Conservation (phyloP, 1,140 invertebrate genomes). For the Panagrolaimus sp. region DNA sequence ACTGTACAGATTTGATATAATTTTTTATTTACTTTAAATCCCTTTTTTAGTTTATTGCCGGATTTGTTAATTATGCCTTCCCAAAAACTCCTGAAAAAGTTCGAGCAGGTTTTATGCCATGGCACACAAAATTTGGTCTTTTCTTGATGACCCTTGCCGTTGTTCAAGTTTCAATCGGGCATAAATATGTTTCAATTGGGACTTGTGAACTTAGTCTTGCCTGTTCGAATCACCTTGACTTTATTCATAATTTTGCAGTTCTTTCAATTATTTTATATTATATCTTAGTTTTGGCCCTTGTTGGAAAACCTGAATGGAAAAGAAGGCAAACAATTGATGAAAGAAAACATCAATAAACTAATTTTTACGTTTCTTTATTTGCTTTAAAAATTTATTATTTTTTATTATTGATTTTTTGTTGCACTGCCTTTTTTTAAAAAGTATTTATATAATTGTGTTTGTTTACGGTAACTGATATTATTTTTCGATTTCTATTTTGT, state of each 20-base stretch:
- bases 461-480: not conserved
- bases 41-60: constrained; percentile 14
- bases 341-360: constrained; percentile 7
- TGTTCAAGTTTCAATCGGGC: constrained; percentile 8
- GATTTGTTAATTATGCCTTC: constrained; percentile 23
- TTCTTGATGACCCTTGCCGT: constrained; percentile 25
- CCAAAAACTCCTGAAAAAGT: constrained; percentile 24
- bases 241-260: constrained; percentile 19
- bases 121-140: constrained; percentile 23
- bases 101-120: constrained; percentile 10
- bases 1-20: too few species aligned
- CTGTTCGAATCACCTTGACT: constrained; percentile 27
- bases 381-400: constrained; percentile 12
- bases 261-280: constrained; percentile 28
- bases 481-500: constrained; percentile 27
- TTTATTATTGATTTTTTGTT: not conserved
- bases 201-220: not conserved
- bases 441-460: not conserved
- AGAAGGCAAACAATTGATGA: constrained; percentile 27
- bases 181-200: constrained; percentile 19
- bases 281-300: constrained; percentile 18
- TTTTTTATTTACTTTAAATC: not conserved
- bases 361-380: constrained; percentile 9
- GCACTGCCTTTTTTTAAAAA: not conserved
- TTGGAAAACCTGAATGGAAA: constrained; percentile 23